Percentiles rank a stretch among this genome's conserved stretches.
Conservation (phyloP, 1,140 invertebrate genomes). For the Caerostris darwini region DNA sequence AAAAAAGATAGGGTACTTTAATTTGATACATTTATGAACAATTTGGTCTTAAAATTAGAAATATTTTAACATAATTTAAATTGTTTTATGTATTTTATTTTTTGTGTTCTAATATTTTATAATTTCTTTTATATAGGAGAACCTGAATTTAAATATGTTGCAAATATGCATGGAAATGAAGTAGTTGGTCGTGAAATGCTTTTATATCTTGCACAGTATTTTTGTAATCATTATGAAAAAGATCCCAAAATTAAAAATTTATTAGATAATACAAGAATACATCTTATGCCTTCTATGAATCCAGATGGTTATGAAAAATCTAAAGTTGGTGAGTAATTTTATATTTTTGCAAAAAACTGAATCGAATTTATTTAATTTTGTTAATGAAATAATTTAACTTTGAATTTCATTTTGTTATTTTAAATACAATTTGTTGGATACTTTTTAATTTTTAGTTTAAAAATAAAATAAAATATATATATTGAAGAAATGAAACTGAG, state of each 20-base stretch:
- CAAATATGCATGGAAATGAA: constrained; percentile 98
- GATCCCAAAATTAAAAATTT: constrained; percentile 89
- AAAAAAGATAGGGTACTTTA: no score
- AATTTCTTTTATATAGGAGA: constrained; percentile 83
- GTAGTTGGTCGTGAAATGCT: constrained; percentile 94
- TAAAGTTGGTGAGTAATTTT: constrained; percentile 83
- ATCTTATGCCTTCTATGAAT: constrained; percentile 98
- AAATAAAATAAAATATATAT: no score
- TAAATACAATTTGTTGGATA: no score
- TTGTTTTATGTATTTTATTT: neutral
- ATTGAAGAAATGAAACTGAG: no score
- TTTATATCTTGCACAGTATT: constrained; percentile 90
- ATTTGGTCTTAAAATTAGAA: no score
- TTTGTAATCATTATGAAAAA: constrained; percentile 92
- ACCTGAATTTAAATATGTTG: constrained; percentile 96
- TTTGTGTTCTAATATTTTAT: neutral
- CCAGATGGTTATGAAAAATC: constrained; percentile 97
- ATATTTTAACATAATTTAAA: no score
- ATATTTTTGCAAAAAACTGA: no score
- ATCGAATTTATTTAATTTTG: no score
- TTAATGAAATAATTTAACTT: no score
- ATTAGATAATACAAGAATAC: constrained; percentile 91
- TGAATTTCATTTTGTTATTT: no score
- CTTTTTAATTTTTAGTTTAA: no score
- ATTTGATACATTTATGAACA: no score